A percentile compares a stretch with the other conserved stretches of the same genome.
Conservation (phyloP, 1,140 invertebrate species). For the Pentalonia nigronervosa region DNA sequence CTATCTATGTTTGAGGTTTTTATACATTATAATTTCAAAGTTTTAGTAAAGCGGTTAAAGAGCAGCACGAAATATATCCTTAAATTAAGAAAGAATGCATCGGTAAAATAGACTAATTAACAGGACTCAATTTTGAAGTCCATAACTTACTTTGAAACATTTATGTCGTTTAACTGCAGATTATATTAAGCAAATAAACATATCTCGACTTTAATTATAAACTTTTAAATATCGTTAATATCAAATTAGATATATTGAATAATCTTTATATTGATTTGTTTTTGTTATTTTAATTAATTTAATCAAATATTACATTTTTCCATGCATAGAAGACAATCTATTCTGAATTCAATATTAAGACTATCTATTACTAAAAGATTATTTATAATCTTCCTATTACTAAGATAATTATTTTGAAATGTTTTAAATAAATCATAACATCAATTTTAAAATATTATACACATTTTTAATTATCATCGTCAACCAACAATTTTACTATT, state of each 20-base stretch:
- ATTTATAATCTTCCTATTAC: too few species aligned
- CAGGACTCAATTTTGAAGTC: not conserved
- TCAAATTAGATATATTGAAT: not conserved
- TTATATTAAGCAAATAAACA: not conserved
- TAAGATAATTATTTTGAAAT: not conserved
- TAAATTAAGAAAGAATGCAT: not conserved
- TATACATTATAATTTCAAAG: not conserved
- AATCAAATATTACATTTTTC: not conserved
- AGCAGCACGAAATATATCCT: not conserved
- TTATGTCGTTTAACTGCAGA: not conserved
- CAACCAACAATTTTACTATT: not conserved
- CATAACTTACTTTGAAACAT: not conserved
- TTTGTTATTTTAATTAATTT: not conserved
- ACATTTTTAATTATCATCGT: not conserved
- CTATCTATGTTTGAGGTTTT: not conserved
- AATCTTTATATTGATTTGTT: not conserved
- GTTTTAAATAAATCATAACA: not conserved
- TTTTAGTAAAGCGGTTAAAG: not conserved
- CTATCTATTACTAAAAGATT: not conserved
- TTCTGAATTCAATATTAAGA: not conserved
- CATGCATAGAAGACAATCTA: not conserved
- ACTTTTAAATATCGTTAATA: not conserved
- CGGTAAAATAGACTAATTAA: constrained; percentile 19
- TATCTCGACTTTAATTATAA: not conserved
- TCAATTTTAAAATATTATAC: not conserved